Percentiles rank a stretch among this genome's conserved stretches.
These are phyloP conservation scores for Orientallactaga sibirica DNA, from an alignment of 2,797 vertebrate species.

Conservation along the genomic window DNA sequence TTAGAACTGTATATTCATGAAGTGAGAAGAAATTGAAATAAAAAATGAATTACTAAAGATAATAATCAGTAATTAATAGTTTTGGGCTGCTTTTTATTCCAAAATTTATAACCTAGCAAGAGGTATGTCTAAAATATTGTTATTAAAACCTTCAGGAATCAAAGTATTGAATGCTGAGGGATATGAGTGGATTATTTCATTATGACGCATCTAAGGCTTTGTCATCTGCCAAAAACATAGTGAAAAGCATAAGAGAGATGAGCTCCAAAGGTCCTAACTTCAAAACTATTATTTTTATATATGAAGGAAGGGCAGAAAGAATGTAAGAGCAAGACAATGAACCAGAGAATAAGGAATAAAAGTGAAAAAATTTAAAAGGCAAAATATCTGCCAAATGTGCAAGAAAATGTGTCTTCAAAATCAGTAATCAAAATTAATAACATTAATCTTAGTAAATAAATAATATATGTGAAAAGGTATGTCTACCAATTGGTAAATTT, in stretches of 20 bases:
- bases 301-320: too few relatives aligned
- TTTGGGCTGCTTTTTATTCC: conserved; percentile 46
- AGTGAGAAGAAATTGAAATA: not conserved
- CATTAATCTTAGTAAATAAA: not conserved
- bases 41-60: not conserved
- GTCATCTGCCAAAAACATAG: conserved; percentile 19
- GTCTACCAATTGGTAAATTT: not conserved
- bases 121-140: not conserved
- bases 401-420: not conserved
- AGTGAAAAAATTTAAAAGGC: conserved; percentile 1
- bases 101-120: not conserved
- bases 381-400: not conserved
- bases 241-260: not conserved
- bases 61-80: not conserved
- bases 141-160: conserved; percentile 5
- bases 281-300: conserved; percentile 11
- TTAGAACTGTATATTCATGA: conserved; percentile 1
- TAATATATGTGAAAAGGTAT: too few relatives aligned
- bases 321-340: not conserved
- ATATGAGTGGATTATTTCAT: conserved; percentile 21
- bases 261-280: not conserved
- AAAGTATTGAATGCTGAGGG: conserved; percentile 24
- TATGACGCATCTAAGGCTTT: not conserved
- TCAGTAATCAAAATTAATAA: not conserved
- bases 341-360: not conserved